A percentile compares a stretch with the other conserved stretches of the same genome.
These are phyloP conservation scores for Girardinus metallicus DNA, from an alignment of 2,797 vertebrate genomes.

Conservation along the genomic window DNA sequence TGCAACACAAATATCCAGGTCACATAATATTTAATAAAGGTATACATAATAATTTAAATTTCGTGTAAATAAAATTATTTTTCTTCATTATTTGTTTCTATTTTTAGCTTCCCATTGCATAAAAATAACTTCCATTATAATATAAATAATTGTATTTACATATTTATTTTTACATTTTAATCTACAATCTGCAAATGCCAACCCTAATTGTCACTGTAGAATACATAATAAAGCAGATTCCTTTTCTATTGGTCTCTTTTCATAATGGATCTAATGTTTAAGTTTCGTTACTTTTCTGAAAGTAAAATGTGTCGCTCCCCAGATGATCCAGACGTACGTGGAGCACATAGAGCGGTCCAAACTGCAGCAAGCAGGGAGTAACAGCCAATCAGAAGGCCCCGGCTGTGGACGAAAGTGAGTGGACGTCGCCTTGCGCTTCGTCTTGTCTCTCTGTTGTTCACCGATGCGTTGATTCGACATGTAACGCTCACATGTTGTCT, in stretches of 20 bases:
- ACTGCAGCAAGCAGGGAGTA: conserved; percentile 89
- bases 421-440: conserved; percentile 18
- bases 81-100: not conserved
- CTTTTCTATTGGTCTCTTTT: not conserved
- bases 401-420: conserved; percentile 91
- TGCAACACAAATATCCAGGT: not conserved
- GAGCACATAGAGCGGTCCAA: conserved; percentile 97
- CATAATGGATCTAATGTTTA: not conserved
- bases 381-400: conserved; percentile 89
- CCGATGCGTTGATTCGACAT: conserved; percentile 6
- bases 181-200: not conserved
- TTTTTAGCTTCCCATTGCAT: not conserved
- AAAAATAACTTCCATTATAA: not conserved
- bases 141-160: not conserved
- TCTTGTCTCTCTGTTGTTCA: conserved; percentile 63
- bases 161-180: not conserved
- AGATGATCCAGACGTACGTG: conserved; percentile 99
- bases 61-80: not conserved
- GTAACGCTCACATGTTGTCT: conserved; percentile 5
- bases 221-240: not conserved
- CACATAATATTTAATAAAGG: not conserved
- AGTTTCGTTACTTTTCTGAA: not conserved
- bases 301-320: conserved; percentile 8
- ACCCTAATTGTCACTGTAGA: not conserved
- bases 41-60: not conserved